Percentiles rank a stretch among this genome's conserved stretches.
Conservation (phyloP, 2,797 vertebrate species). For the Poeciliopsis paucimaculata region DNA sequence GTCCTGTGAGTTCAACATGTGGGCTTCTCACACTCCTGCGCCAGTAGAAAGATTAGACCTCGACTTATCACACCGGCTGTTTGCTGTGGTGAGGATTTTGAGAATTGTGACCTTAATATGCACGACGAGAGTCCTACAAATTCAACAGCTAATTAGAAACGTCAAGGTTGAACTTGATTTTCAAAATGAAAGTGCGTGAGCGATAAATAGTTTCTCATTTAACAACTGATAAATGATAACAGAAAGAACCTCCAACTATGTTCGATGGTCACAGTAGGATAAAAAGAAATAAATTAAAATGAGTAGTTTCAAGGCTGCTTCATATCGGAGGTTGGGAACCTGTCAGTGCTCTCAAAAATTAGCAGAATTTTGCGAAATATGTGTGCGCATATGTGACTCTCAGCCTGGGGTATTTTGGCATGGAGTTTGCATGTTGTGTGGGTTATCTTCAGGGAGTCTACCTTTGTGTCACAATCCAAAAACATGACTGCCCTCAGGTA, state of each 20-base stretch:
- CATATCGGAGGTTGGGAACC: background rate
- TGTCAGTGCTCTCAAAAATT: background rate
- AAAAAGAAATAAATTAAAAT: background rate
- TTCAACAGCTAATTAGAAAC: background rate
- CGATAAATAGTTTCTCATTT: background rate
- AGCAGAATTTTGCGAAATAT: background rate
- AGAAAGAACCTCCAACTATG: background rate
- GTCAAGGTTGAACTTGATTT: background rate
- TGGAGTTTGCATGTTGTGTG: background rate
- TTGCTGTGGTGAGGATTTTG: constrained; percentile 25
- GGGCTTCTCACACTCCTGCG: constrained; percentile 26
- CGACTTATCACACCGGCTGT: constrained; percentile 42
- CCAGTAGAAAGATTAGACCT: constrained; percentile 28
- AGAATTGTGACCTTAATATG: constrained; percentile 18
- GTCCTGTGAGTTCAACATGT: constrained; percentile 44
- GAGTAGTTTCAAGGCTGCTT: background rate
- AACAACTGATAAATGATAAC: background rate
- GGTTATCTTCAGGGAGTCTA: background rate
- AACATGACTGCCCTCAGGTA: background rate
- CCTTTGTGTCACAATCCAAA: background rate
- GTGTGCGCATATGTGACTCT: background rate
- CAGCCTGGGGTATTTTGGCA: background rate
- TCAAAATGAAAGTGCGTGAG: background rate
- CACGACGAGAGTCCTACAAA: constrained; percentile 1
- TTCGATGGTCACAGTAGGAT: background rate